These are phyloP conservation scores for Enteromius unitaeniatus DNA, from an alignment of 2,797 vertebrate genomes.

Conservation along the genomic window DNA sequence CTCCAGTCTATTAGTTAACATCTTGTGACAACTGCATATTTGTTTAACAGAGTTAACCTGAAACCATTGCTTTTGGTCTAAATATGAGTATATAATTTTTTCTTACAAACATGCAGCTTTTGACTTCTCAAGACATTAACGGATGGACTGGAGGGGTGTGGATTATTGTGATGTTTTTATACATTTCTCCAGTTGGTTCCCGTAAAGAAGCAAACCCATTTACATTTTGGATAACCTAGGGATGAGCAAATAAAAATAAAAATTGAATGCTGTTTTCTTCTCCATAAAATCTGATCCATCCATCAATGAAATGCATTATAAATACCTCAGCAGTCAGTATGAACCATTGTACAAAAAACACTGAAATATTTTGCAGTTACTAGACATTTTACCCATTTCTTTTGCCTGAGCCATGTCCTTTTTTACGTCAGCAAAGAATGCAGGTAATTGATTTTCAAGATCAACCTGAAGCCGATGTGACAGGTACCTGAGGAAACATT, in stretches of 20 bases:
- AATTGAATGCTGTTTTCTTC: background rate
- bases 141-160: background rate
- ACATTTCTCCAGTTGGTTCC: background rate
- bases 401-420: slow-evolving; percentile 83
- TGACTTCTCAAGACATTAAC: background rate
- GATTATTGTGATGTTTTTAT: background rate
- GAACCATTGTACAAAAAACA: background rate
- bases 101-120: background rate
- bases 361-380: background rate
- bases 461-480: slow-evolving; percentile 89
- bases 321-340: background rate
- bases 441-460: slow-evolving; percentile 88
- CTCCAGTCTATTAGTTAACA: background rate
- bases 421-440: slow-evolving; percentile 90
- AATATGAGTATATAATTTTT: background rate
- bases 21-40: background rate
- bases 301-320: background rate
- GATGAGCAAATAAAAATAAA: background rate
- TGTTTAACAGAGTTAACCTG: background rate
- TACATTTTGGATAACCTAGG: background rate
- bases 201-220: background rate
- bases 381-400: slow-evolving; percentile 80
- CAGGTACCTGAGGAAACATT: slow-evolving; percentile 76
- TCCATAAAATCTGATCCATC: no score
- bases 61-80: background rate